A percentile compares a stretch with the other conserved stretches of the same genome.
phyloP scores from a whole-genome alignment of 2,113 vertebrate genomes.

The Ariopsis seemanni region DNA sequence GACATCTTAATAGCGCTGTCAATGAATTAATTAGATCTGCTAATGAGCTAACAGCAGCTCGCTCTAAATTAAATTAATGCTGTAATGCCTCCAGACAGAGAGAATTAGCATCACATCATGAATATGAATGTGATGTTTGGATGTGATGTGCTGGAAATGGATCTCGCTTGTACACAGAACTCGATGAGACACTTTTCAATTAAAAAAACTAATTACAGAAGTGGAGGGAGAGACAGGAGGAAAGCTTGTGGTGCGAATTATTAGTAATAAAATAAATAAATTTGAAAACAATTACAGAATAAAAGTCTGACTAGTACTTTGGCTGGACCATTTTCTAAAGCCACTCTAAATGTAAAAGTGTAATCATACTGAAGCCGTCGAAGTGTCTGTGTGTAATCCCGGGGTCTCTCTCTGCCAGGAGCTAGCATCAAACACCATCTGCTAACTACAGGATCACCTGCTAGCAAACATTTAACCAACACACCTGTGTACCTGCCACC shows the following conservation, averaged over 20 bases:
- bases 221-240: slow-evolving; percentile 26
- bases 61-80: slow-evolving; percentile 99
- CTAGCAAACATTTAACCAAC: slow-evolving; percentile 80
- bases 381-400: slow-evolving; percentile 63
- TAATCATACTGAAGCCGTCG: not conserved
- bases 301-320: not conserved
- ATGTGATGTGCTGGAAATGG: slow-evolving; percentile 40
- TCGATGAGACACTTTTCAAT: slow-evolving; percentile 82
- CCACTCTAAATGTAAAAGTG: not conserved
- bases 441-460: slow-evolving; percentile 82
- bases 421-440: slow-evolving; percentile 85
- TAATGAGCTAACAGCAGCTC: slow-evolving; percentile 99
- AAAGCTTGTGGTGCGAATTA: not conserved
- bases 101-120: slow-evolving; percentile 99
- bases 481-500: slow-evolving; percentile 56
- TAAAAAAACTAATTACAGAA: slow-evolving; percentile 85
- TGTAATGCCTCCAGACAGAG: slow-evolving; percentile 99
- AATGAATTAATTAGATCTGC: slow-evolving; percentile 99
- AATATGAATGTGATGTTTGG: slow-evolving; percentile 83
- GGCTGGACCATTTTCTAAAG: not conserved
- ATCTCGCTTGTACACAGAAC: slow-evolving; percentile 79
- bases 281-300: not conserved
- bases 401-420: slow-evolving; percentile 82
- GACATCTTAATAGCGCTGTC: slow-evolving; percentile 99
- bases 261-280: not conserved